Evolutionary conservation across 2,888 invertebrate species (phyloP).

Genomic region (Linnaemya tessellans): DNA sequence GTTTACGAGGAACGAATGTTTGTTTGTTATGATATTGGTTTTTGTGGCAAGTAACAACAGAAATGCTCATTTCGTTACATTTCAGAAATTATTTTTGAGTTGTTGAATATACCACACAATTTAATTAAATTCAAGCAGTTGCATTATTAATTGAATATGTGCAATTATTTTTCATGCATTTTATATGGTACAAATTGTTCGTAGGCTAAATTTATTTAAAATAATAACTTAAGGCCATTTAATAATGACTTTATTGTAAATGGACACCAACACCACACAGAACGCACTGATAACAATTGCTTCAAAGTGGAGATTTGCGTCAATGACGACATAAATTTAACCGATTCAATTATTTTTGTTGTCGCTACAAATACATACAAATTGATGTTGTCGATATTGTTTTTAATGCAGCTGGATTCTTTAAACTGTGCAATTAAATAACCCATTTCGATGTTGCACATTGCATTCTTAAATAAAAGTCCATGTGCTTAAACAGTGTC

Average conservation of each 20-base stretch:
- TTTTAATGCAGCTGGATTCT: neutral
- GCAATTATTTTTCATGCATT: neutral
- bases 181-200: slow-evolving; percentile 19
- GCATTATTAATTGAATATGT: slow-evolving; percentile 38
- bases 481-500: neutral
- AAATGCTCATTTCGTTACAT: slow-evolving; percentile 5
- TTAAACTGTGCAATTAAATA: neutral
- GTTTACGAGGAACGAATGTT: neutral
- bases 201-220: slow-evolving; percentile 13
- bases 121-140: slow-evolving; percentile 55
- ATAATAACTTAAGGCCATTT: slow-evolving; percentile 35
- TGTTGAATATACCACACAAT: slow-evolving; percentile 29
- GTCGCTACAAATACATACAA: neutral
- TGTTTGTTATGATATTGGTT: slow-evolving; percentile 10
- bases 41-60: neutral
- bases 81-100: neutral
- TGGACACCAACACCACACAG: neutral
- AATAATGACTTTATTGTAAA: neutral
- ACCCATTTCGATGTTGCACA: neutral
- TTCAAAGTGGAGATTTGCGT: slow-evolving; percentile 9
- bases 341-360: slow-evolving; percentile 41
- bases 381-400: slow-evolving; percentile 5
- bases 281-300: neutral
- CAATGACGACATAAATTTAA: slow-evolving; percentile 55
- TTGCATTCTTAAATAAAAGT: neutral